A percentile compares a stretch with the other conserved stretches of the same genome.
Conservation (phyloP, 2,888 invertebrate species). For the Nephrotoma guestfalica region DNA sequence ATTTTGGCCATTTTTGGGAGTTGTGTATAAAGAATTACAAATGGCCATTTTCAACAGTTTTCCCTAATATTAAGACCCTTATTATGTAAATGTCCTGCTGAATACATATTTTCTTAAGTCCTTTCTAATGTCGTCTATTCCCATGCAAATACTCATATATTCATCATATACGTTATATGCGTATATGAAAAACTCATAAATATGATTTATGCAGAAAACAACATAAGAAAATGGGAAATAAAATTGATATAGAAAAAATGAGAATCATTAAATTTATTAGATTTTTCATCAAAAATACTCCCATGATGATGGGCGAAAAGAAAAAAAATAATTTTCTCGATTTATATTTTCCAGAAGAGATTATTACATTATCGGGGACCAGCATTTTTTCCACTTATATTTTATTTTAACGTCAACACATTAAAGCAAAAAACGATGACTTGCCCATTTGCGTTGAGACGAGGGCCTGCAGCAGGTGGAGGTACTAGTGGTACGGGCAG, state of each 20-base stretch:
- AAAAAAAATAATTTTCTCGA: background rate
- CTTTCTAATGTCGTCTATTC: background rate
- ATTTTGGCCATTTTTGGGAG: no score
- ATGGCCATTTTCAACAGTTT: no score
- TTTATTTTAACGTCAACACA: background rate
- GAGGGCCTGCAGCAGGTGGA: background rate
- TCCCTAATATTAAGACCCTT: no score
- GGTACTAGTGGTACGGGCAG: slow-evolving; percentile 11
- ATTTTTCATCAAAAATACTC: background rate
- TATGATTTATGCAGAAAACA: background rate
- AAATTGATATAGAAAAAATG: background rate
- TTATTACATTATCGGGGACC: background rate
- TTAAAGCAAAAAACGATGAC: slow-evolving; percentile 22
- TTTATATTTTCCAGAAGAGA: background rate
- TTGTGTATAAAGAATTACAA: no score
- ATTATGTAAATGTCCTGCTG: background rate
- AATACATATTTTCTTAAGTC: background rate
- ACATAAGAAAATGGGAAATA: background rate
- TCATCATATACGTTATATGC: background rate
- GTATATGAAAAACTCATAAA: background rate
- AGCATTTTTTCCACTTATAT: background rate
- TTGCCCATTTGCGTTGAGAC: slow-evolving; percentile 26
- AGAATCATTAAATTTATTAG: background rate
- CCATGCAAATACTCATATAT: background rate
- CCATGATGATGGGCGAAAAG: background rate